Evolutionary conservation across 1,140 invertebrate species (phyloP).

Genomic region (Drosophila bocki): DNA sequence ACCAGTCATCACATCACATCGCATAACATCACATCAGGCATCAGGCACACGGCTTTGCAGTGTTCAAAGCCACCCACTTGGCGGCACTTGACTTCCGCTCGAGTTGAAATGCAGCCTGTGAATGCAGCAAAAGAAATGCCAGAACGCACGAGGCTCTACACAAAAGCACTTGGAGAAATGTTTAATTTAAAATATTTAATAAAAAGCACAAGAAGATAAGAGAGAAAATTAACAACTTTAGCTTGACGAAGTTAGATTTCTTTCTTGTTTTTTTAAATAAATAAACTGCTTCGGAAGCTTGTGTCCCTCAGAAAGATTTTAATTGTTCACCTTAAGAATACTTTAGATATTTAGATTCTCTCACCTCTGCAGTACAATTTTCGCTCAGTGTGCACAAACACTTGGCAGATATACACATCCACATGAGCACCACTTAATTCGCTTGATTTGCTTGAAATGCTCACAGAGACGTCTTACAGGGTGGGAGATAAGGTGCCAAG

Average conservation of each 20-base stretch:
- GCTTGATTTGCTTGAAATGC: conserved; percentile 65
- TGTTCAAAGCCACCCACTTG: conserved; percentile 55
- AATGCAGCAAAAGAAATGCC: conserved; percentile 53
- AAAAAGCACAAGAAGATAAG: no score
- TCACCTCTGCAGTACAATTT: conserved; percentile 18
- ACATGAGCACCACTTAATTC: conserved; percentile 66
- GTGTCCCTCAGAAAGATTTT: no score
- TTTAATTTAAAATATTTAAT: background rate
- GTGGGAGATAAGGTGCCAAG: conserved; percentile 37
- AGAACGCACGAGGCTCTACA: conserved; percentile 4
- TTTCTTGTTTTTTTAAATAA: no score
- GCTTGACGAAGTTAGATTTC: no score
- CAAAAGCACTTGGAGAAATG: background rate
- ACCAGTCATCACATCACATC: conserved; percentile 14
- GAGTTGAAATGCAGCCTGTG: conserved; percentile 69
- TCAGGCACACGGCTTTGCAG: conserved; percentile 5
- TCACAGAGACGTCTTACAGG: conserved; percentile 18
- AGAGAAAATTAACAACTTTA: no score
- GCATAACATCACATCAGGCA: conserved; percentile 7
- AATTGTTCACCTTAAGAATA: no score
- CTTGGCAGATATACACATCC: conserved; percentile 36
- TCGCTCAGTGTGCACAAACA: conserved; percentile 13
- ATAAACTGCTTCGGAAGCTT: no score
- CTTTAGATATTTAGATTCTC: background rate
- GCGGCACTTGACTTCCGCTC: conserved; percentile 68